These are phyloP conservation scores for Plusia festucae DNA, from an alignment of 2,888 invertebrate species.

Conservation along the genomic window DNA sequence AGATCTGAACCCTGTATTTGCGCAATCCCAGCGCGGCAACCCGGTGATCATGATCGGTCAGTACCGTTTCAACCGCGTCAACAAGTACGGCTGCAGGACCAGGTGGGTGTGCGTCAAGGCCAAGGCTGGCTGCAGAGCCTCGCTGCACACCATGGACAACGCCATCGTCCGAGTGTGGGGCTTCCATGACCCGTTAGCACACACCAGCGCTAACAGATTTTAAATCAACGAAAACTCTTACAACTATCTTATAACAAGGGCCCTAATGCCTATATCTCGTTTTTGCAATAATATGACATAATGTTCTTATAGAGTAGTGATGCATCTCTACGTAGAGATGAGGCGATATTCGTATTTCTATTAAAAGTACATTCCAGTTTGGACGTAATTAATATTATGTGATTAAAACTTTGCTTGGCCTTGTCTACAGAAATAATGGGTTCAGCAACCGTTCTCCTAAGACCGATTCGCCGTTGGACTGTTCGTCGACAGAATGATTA, in stretches of 20 bases:
- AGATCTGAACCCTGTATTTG: constrained; percentile 85
- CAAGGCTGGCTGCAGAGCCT: constrained; percentile 84
- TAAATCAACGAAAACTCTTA: constrained; percentile 47
- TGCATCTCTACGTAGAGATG: constrained; percentile 25
- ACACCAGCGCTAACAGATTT: constrained; percentile 84
- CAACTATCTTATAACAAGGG: not conserved
- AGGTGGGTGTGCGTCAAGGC: constrained; percentile 87
- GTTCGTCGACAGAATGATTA: no score
- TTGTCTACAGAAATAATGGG: constrained; percentile 18
- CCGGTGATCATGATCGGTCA: constrained; percentile 87
- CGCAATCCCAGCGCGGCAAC: constrained; percentile 84
- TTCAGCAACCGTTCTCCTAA: no score
- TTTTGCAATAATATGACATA: constrained; percentile 52
- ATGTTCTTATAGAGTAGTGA: constrained; percentile 39
- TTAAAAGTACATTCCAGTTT: constrained; percentile 44
- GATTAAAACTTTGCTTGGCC: constrained; percentile 5
- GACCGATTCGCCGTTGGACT: no score
- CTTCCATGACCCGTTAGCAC: constrained; percentile 82
- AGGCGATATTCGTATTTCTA: constrained; percentile 20
- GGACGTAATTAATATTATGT: constrained; percentile 8
- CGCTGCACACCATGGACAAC: constrained; percentile 84
- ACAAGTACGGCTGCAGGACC: constrained; percentile 82
- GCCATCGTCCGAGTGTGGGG: constrained; percentile 86
- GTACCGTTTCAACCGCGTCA: constrained; percentile 85
- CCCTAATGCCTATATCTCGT: constrained; percentile 18